Percentiles rank a stretch among this genome's conserved stretches.
These are phyloP conservation scores for Cecropterus lyciades DNA, from an alignment of 1,140 invertebrate genomes.

Conservation along the genomic window DNA sequence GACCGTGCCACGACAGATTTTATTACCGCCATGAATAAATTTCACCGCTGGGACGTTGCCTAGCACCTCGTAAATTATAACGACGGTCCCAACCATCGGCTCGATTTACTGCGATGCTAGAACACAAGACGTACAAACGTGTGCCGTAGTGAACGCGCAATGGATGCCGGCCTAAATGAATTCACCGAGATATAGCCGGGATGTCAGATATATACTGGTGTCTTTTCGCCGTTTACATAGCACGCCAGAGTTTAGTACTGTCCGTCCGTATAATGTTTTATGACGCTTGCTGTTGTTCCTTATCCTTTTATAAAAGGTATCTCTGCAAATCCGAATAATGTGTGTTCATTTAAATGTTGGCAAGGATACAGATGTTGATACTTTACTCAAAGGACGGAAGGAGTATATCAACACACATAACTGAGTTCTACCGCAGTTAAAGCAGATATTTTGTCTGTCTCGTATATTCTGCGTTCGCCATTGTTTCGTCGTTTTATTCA, in stretches of 20 bases:
- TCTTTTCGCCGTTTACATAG: conserved; percentile 37
- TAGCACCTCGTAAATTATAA: conserved; percentile 67
- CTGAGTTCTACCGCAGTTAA: conserved; percentile 13
- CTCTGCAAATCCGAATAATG: conserved; percentile 41
- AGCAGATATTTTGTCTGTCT: conserved; percentile 3
- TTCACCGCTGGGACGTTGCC: conserved; percentile 51
- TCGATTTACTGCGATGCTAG: conserved; percentile 53
- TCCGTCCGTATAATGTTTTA: conserved; percentile 39
- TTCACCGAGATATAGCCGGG: conserved; percentile 40
- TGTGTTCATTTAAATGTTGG: conserved; percentile 48
- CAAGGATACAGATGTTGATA: conserved; percentile 31
- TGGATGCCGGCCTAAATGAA: conserved; percentile 51
- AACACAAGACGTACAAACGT: conserved; percentile 44
- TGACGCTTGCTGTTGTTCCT: conserved; percentile 40
- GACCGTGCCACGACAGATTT: conserved; percentile 64
- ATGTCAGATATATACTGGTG: conserved; percentile 34
- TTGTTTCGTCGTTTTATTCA: neutral
- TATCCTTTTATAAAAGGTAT: conserved; percentile 46
- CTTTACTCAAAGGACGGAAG: conserved; percentile 20
- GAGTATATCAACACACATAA: conserved; percentile 8
- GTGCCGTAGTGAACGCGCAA: conserved; percentile 40
- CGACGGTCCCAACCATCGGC: conserved; percentile 52
- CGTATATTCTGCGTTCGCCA: conserved; percentile 5
- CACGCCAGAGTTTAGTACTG: conserved; percentile 40
- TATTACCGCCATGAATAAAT: conserved; percentile 76